These are phyloP conservation scores for Rhadinocentrus ornatus DNA, from an alignment of 2,797 vertebrate species.

Conservation along the genomic window DNA sequence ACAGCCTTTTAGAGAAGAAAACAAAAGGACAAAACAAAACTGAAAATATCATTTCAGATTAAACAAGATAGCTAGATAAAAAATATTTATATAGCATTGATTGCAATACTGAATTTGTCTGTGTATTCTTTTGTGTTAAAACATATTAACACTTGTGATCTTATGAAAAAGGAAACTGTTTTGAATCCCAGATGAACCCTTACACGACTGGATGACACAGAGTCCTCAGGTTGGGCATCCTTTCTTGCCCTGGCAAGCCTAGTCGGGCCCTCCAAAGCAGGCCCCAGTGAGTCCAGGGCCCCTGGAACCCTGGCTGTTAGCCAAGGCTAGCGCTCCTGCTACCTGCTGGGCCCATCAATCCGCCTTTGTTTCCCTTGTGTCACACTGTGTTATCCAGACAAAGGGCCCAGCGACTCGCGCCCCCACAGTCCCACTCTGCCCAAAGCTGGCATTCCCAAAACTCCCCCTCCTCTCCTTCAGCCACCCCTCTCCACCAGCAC, in stretches of 20 bases:
- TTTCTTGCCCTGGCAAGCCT: conserved; percentile 75
- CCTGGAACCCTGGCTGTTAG: conserved; percentile 81
- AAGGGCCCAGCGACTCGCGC: conserved; percentile 84
- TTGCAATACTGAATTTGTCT: background rate
- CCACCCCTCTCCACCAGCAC: conserved; percentile 68
- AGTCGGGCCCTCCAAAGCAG: conserved; percentile 76
- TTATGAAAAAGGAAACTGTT: conserved; percentile 5
- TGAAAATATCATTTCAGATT: background rate
- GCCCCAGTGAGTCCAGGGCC: conserved; percentile 82
- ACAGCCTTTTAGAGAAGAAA: background rate
- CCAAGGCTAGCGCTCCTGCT: conserved; percentile 90
- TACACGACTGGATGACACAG: conserved; percentile 57
- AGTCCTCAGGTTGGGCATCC: conserved; percentile 74
- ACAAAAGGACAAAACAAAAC: no score
- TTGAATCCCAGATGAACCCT: conserved; percentile 35
- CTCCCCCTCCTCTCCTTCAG: conserved; percentile 59
- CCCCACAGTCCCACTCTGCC: conserved; percentile 82
- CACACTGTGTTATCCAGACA: conserved; percentile 96
- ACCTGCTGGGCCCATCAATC: conserved; percentile 99
- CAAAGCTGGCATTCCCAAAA: conserved; percentile 91
- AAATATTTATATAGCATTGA: background rate
- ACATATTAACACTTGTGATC: background rate
- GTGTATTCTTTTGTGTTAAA: background rate
- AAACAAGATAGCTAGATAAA: background rate
- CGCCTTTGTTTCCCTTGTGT: conserved; percentile 97